A percentile compares a stretch with the other conserved stretches of the same genome.
These are phyloP conservation scores for Euclidia mi DNA, from an alignment of 2,888 invertebrate genomes.

Conservation along the genomic window DNA sequence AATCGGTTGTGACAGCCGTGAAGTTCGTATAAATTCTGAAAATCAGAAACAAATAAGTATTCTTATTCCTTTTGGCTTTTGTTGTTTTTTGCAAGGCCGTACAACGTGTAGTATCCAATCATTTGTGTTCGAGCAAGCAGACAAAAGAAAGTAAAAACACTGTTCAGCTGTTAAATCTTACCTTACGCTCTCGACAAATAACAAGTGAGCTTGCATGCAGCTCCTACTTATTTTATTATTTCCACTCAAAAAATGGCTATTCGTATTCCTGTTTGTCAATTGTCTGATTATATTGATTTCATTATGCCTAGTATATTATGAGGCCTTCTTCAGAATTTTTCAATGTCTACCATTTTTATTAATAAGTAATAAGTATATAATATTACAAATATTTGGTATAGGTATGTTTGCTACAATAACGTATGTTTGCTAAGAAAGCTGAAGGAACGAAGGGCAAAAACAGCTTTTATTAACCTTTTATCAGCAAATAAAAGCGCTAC, in stretches of 20 bases:
- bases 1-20: neutral
- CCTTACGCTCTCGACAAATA: slow-evolving; percentile 18
- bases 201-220: slow-evolving; percentile 19
- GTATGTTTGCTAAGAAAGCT: too few relatives aligned
- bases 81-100: slow-evolving; percentile 30
- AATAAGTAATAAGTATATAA: too few relatives aligned
- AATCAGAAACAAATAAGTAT: slow-evolving; percentile 15
- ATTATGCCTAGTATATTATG: neutral
- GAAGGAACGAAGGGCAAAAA: too few relatives aligned
- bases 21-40: neutral
- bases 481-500: too few relatives aligned
- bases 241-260: slow-evolving; percentile 4
- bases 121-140: slow-evolving; percentile 14
- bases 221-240: slow-evolving; percentile 17
- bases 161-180: slow-evolving; percentile 48
- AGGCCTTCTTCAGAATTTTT: too few relatives aligned
- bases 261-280: neutral
- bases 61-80: slow-evolving; percentile 25
- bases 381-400: too few relatives aligned
- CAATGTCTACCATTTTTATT: too few relatives aligned
- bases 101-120: slow-evolving; percentile 28
- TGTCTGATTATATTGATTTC: too few relatives aligned
- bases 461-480: too few relatives aligned
- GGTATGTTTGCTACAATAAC: too few relatives aligned
- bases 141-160: slow-evolving; percentile 46